Conservation (phyloP, 2,113 vertebrate genomes). For the Ceuthmochares aereus region DNA sequence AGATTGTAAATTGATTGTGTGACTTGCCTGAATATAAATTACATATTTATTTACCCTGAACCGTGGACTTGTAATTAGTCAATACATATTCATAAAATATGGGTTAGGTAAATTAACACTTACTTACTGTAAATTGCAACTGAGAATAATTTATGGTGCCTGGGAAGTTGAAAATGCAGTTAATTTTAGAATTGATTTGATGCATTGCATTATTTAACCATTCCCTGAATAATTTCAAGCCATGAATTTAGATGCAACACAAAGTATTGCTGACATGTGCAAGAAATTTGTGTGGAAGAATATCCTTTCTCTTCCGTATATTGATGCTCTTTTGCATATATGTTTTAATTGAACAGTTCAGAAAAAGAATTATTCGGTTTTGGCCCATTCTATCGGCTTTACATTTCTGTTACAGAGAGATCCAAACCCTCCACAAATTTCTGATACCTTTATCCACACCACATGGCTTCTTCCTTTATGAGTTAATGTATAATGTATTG, state of each 20-base stretch:
- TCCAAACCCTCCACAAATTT: constrained; percentile 34
- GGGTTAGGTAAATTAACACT: constrained; percentile 65
- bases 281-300: constrained; percentile 46
- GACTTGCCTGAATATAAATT: constrained; percentile 59
- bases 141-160: constrained; percentile 43
- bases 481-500: neutral
- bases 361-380: neutral
- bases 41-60: constrained; percentile 35
- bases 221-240: constrained; percentile 56
- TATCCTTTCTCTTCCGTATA: constrained; percentile 12
- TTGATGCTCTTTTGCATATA: constrained; percentile 39
- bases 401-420: neutral
- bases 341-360: constrained; percentile 28
- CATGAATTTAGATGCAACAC: constrained; percentile 42
- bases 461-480: neutral
- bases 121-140: constrained; percentile 61
- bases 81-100: constrained; percentile 71
- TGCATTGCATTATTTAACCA: constrained; percentile 53
- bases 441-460: neutral
- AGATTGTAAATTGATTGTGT: constrained; percentile 67
- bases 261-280: constrained; percentile 16
- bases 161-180: constrained; percentile 23
- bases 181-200: constrained; percentile 26
- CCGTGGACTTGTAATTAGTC: constrained; percentile 54
- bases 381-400: neutral